phyloP scores from a whole-genome alignment of 2,797 vertebrate species.

The Halcyon badia region DNA sequence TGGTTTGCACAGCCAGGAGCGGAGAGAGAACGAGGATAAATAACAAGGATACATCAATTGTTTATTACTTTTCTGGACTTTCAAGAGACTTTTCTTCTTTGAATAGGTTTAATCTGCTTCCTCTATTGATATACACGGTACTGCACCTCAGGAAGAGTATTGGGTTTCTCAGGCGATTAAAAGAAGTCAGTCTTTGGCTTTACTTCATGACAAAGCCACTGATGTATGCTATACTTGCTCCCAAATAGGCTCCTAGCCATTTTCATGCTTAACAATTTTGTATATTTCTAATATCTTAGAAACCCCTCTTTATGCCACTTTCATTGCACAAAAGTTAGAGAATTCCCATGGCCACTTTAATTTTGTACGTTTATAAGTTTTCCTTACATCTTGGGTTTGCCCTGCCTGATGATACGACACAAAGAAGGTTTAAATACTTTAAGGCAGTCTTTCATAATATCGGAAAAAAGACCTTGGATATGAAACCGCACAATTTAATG shows the following conservation, averaged over 20 bases:
- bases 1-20: background rate
- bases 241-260: background rate
- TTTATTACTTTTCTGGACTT: background rate
- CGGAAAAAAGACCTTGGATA: background rate
- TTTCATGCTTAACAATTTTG: background rate
- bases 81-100: background rate
- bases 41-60: background rate
- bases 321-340: background rate
- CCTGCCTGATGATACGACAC: background rate
- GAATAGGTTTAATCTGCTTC: background rate
- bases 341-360: background rate
- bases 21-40: background rate
- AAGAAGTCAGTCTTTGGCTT: background rate
- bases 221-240: background rate
- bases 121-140: fast-evolving
- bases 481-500: background rate
- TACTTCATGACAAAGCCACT: background rate
- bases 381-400: background rate
- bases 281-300: background rate
- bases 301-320: background rate
- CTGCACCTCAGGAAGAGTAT: background rate
- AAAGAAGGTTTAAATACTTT: background rate
- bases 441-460: background rate
- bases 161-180: background rate
- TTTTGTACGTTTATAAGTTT: background rate